phyloP scores from a whole-genome alignment of 2,888 invertebrate genomes.

The Ophion slaviceki region DNA sequence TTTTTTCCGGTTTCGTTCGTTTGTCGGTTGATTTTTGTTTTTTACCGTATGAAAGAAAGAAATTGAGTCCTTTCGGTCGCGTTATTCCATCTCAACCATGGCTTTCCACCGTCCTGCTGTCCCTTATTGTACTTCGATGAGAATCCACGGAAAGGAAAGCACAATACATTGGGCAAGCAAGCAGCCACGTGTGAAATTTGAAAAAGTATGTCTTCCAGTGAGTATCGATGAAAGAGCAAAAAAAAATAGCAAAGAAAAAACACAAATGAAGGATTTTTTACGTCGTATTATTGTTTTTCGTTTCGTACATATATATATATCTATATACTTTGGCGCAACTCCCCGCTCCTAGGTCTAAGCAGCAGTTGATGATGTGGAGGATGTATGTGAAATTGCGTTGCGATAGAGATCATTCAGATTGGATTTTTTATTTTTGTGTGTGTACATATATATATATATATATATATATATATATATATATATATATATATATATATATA shows the following conservation, averaged over 20 bases:
- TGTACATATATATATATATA: constrained; percentile 18
- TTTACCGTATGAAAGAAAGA: not conserved
- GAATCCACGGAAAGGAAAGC: constrained; percentile 56
- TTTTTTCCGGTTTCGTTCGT: too few species aligned
- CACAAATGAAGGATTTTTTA: constrained; percentile 51
- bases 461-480: constrained; percentile 19
- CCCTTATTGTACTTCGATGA: constrained; percentile 1
- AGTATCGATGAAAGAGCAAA: constrained; percentile 47
- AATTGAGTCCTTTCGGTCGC: not conserved
- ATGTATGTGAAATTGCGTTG: constrained; percentile 67
- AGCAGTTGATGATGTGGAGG: constrained; percentile 64
- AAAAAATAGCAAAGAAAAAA: not conserved
- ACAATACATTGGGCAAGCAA: constrained; percentile 68
- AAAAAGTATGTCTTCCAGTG: constrained; percentile 58
- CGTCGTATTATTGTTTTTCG: constrained; percentile 34
- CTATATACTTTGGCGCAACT: constrained; percentile 75
- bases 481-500: constrained; percentile 20
- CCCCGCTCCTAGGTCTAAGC: constrained; percentile 81
- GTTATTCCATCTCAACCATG: not conserved
- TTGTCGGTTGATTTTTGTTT: too few species aligned
- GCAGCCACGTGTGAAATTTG: constrained; percentile 52
- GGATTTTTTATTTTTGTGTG: constrained; percentile 27
- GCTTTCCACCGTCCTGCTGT: not conserved
- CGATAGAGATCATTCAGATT: constrained; percentile 62
- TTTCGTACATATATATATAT: constrained; percentile 17